Percentiles rank a stretch among this genome's conserved stretches.
These are phyloP conservation scores for Loripinus fragilis DNA, from an alignment of 2,888 invertebrate genomes.

Conservation along the genomic window DNA sequence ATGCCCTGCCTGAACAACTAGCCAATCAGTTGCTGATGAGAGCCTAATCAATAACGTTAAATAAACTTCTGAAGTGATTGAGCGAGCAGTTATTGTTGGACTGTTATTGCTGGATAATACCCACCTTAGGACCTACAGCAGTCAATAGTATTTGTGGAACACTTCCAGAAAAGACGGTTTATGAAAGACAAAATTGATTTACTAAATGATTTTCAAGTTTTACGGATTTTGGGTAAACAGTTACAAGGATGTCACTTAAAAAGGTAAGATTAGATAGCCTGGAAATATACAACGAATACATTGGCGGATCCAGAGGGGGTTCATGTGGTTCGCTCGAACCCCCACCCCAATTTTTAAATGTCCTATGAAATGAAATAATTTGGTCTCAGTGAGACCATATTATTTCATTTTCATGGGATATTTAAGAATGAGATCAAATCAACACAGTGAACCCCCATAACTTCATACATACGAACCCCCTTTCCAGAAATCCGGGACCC, in stretches of 20 bases:
- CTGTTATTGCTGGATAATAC: background rate
- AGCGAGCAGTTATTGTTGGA: conserved; percentile 1
- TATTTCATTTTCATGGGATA: too few relatives aligned
- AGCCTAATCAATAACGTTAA: background rate
- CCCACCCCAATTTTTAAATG: too few relatives aligned
- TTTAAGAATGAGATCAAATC: too few relatives aligned
- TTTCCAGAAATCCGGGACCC: too few relatives aligned
- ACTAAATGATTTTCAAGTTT: conserved; percentile 6
- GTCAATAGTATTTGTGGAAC: background rate
- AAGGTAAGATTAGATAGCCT: background rate
- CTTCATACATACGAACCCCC: too few relatives aligned
- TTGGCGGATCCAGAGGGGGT: too few relatives aligned
- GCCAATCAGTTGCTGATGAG: conserved; percentile 1
- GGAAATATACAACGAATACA: too few relatives aligned
- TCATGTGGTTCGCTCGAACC: too few relatives aligned
- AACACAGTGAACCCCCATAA: too few relatives aligned
- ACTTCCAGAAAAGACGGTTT: background rate
- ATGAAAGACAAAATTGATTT: background rate
- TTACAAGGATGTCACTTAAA: conserved; percentile 5
- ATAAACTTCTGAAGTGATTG: conserved; percentile 13
- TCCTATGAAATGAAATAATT: too few relatives aligned
- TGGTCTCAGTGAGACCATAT: too few relatives aligned
- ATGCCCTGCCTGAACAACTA: background rate
- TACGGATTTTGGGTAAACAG: background rate
- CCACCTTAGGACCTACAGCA: conserved; percentile 12